phyloP scores from a whole-genome alignment of 2,888 invertebrate genomes.

The Drepanosiphum platanoidis region DNA sequence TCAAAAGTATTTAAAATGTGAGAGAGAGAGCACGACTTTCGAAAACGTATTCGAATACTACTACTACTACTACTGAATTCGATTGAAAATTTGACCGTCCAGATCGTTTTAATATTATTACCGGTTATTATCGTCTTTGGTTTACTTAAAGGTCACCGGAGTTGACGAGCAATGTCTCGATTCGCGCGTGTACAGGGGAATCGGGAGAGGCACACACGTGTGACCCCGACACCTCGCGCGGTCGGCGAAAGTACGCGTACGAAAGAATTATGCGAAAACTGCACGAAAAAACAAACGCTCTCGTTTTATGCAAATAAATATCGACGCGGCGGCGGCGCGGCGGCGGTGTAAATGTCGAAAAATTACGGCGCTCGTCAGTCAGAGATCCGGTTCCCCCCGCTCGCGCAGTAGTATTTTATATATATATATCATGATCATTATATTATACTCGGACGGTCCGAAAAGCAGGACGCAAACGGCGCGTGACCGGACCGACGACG shows the following conservation, averaged over 20 bases:
- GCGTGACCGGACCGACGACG: neutral
- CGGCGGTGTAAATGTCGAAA: neutral
- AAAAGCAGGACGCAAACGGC: constrained; percentile 23
- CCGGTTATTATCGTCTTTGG: neutral
- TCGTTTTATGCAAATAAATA: constrained; percentile 10
- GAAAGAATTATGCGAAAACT: neutral
- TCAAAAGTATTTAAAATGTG: no score
- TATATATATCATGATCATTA: neutral
- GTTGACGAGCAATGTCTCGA: neutral
- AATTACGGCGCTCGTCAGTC: constrained; percentile 3
- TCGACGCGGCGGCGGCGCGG: no score
- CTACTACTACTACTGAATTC: no score
- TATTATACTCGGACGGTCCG: neutral
- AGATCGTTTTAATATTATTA: no score
- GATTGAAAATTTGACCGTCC: no score
- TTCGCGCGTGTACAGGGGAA: neutral
- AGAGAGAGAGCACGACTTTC: no score
- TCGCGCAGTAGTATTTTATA: neutral
- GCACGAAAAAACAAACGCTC: no score
- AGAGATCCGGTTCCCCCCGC: constrained; percentile 7
- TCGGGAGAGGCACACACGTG: neutral
- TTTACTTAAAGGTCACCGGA: no score
- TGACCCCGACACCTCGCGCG: no score
- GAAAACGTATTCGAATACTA: no score
- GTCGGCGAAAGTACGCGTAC: neutral